Evolutionary conservation across 1,140 invertebrate species (phyloP).

Genomic region (Leucophenga varia): DNA sequence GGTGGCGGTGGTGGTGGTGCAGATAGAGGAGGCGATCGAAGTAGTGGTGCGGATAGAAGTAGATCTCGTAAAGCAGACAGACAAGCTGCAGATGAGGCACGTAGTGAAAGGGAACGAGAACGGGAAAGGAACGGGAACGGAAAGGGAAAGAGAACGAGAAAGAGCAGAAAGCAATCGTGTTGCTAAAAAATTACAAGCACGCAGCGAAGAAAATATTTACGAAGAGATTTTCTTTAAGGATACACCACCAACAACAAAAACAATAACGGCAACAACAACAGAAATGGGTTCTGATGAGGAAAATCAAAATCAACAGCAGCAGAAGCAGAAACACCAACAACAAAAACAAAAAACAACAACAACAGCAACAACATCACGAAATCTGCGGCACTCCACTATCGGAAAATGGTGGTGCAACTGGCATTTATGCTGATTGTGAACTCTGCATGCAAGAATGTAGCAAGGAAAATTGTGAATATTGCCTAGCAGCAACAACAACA

Average conservation of each 20-base stretch:
- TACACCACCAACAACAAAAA: conserved; percentile 12
- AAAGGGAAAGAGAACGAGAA: too few relatives aligned
- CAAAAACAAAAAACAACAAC: conserved; percentile 1
- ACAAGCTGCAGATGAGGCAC: too few relatives aligned
- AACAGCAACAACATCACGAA: conserved; percentile 7
- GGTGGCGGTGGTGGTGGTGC: background rate
- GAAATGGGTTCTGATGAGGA: conserved; percentile 21
- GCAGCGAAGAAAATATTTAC: conserved; percentile 55
- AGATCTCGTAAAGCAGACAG: too few relatives aligned
- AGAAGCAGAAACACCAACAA: background rate
- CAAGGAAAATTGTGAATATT: conserved; percentile 49
- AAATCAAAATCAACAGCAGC: conserved; percentile 9
- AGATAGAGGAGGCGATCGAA: background rate
- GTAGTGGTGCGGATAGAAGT: background rate
- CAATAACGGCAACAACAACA: background rate
- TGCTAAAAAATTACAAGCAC: conserved; percentile 29
- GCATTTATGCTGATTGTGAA: conserved; percentile 41
- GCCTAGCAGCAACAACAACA: conserved; percentile 18
- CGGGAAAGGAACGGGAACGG: too few relatives aligned
- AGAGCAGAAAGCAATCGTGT: background rate
- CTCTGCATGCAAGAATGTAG: conserved; percentile 51
- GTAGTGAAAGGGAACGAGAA: too few relatives aligned
- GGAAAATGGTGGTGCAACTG: background rate
- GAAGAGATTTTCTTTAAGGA: conserved; percentile 55
- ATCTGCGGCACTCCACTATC: background rate